These are phyloP conservation scores for Pundamilia nyererei DNA, from an alignment of 2,113 vertebrate species.

Conservation along the genomic window DNA sequence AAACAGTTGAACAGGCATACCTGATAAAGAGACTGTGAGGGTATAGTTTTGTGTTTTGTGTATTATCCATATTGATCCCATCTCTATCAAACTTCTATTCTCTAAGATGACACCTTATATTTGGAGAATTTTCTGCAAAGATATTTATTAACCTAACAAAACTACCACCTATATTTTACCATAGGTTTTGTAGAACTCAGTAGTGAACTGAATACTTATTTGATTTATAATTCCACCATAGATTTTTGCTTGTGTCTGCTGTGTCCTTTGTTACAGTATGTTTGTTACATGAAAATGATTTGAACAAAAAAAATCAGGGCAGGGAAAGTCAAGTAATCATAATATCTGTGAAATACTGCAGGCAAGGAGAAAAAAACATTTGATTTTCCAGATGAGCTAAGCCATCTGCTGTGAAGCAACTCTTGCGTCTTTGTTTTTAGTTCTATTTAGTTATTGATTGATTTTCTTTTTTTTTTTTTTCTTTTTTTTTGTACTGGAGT, in stretches of 20 bases:
- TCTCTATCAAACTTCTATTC: not conserved
- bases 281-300: not conserved
- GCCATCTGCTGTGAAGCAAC: conserved; percentile 5
- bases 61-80: not conserved
- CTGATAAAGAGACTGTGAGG: not conserved
- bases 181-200: not conserved
- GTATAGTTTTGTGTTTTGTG: not conserved
- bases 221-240: not conserved
- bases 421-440: not conserved
- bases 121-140: not conserved
- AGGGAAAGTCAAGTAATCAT: conserved; percentile 10
- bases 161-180: not conserved
- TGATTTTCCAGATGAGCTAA: conserved; percentile 9
- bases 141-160: not conserved
- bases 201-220: not conserved
- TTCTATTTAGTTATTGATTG: not conserved
- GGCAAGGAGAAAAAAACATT: conserved; percentile 19
- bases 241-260: not conserved
- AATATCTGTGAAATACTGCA: conserved; percentile 21
- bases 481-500: not conserved
- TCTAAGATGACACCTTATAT: not conserved
- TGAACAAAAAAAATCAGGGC: not conserved
- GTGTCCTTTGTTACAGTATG: not conserved
- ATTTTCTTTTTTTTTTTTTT: not conserved
- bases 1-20: not conserved